Conservation (phyloP, 2,797 vertebrate genomes). For the Heteromormyrus szaboi region DNA sequence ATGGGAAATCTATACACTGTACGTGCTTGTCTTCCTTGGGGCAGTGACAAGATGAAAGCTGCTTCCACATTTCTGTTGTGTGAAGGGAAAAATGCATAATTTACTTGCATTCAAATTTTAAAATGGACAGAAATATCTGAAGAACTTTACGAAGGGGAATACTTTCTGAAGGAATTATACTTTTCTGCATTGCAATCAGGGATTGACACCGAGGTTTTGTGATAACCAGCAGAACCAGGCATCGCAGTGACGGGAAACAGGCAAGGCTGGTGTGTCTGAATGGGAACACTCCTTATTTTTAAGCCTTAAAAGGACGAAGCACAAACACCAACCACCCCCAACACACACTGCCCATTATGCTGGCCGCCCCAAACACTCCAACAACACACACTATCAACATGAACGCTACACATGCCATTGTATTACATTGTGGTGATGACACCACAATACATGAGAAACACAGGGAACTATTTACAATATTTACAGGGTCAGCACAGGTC, state of each 20-base stretch:
- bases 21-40: background rate
- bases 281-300: background rate
- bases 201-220: background rate
- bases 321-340: background rate
- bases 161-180: background rate
- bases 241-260: background rate
- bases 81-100: background rate
- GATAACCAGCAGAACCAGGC: background rate
- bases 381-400: background rate
- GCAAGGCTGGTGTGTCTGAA: background rate
- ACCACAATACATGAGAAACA: too few species aligned
- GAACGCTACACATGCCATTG: too few species aligned
- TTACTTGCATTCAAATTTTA: background rate
- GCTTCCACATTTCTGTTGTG: background rate
- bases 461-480: too few species aligned
- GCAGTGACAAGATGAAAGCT: background rate
- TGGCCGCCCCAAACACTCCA: background rate
- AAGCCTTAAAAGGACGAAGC: background rate
- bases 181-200: background rate
- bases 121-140: background rate
- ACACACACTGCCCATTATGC: background rate
- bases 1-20: background rate
- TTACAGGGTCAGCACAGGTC: too few species aligned
- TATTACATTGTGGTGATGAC: too few species aligned
- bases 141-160: background rate